phyloP scores from a whole-genome alignment of 2,113 vertebrate genomes.

The Bos taurus region DNA sequence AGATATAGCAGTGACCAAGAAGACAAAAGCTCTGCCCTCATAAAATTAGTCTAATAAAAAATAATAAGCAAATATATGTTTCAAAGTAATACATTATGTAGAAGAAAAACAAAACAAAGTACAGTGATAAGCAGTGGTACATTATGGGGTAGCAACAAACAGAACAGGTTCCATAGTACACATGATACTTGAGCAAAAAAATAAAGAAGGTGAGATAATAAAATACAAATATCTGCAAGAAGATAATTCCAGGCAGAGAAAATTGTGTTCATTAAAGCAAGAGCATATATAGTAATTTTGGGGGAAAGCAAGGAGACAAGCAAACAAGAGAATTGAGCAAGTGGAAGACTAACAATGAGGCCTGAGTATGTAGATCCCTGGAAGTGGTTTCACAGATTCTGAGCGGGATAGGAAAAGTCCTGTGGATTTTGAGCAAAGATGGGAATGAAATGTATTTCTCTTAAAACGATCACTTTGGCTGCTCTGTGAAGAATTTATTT shows the following conservation, averaged over 20 bases:
- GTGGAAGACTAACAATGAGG: not conserved
- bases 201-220: not conserved
- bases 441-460: not conserved
- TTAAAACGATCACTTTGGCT: not conserved
- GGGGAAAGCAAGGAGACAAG: not conserved
- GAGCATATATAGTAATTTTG: not conserved
- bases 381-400: not conserved
- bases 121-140: not conserved
- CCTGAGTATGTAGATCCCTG: not conserved
- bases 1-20: not conserved
- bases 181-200: not conserved
- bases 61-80: not conserved
- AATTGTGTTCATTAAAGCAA: not conserved
- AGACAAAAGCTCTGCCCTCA: not conserved
- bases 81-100: not conserved
- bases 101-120: not conserved
- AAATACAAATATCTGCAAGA: not conserved
- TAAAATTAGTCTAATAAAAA: not conserved
- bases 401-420: not conserved
- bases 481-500: not conserved
- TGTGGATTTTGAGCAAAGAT: not conserved
- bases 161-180: not conserved
- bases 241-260: not conserved
- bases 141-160: not conserved
- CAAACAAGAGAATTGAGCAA: not conserved